phyloP scores from a whole-genome alignment of 1,140 invertebrate genomes.

The Euura saliciscinereae region DNA sequence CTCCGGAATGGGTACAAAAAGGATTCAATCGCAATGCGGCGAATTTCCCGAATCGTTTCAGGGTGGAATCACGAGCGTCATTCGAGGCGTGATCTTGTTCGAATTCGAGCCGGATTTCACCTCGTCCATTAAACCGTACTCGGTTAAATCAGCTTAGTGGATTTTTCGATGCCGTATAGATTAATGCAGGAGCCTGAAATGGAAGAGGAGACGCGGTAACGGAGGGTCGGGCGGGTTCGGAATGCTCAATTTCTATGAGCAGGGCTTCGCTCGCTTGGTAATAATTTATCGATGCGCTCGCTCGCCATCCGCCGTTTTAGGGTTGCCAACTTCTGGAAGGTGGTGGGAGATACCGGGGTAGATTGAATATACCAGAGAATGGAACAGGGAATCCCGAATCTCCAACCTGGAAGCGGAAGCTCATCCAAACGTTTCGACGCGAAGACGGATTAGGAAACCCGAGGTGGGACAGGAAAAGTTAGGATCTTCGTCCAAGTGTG shows the following conservation, averaged over 20 bases:
- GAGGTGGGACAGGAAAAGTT: background rate
- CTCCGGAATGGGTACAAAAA: background rate
- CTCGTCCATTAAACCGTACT: too few relatives aligned
- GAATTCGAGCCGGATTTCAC: too few relatives aligned
- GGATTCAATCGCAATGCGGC: background rate
- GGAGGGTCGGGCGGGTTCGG: background rate
- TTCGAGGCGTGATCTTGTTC: too few relatives aligned
- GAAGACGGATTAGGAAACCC: too few relatives aligned
- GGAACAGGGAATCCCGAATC: background rate
- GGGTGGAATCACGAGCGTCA: too few relatives aligned
- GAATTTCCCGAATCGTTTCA: background rate
- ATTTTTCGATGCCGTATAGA: too few relatives aligned
- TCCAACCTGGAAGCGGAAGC: background rate
- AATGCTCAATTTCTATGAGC: background rate
- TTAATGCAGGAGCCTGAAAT: too few relatives aligned
- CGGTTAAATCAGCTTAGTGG: too few relatives aligned
- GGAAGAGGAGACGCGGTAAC: too few relatives aligned
- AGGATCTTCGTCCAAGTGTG: background rate
- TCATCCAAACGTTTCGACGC: too few relatives aligned
- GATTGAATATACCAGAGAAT: background rate
- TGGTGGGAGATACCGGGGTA: background rate
- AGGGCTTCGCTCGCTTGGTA: background rate
- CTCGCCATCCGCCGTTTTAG: background rate
- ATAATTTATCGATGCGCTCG: background rate
- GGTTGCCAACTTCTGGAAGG: background rate